Evolutionary conservation across 2,888 invertebrate species (phyloP).

Genomic region (Gasteruption jaculator): DNA sequence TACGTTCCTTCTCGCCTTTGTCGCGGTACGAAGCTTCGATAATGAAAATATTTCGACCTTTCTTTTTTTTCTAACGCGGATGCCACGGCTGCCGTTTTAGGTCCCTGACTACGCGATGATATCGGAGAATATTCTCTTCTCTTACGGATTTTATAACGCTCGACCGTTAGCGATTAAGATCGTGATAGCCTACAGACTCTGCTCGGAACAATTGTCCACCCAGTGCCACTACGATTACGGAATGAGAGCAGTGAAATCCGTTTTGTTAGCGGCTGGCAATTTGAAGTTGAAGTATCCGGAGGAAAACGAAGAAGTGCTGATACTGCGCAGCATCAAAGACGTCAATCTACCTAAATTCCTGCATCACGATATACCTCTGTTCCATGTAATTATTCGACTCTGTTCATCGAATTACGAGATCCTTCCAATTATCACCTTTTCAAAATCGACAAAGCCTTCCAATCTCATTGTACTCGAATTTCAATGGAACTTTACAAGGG

Average conservation of each 20-base stretch:
- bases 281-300: constrained; percentile 61
- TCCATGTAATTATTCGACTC: constrained; percentile 47
- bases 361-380: constrained; percentile 57
- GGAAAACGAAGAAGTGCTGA: constrained; percentile 58
- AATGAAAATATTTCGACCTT: not conserved
- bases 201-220: constrained; percentile 62
- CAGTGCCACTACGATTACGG: constrained; percentile 67
- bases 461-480: too few relatives aligned
- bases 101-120: constrained; percentile 62
- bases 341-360: constrained; percentile 66
- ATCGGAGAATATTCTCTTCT: constrained; percentile 60
- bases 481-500: too few relatives aligned
- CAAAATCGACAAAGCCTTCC: too few relatives aligned
- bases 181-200: constrained; percentile 61
- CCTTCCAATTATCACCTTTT: constrained; percentile 2
- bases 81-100: constrained; percentile 28
- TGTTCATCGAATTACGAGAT: not conserved
- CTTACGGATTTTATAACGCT: constrained; percentile 62
- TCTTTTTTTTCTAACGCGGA: not conserved
- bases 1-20: constrained; percentile 30
- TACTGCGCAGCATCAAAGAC: constrained; percentile 63
- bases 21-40: not conserved
- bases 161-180: constrained; percentile 61
- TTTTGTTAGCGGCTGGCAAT: constrained; percentile 62
- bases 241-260: constrained; percentile 65